Percentiles rank a stretch among this genome's conserved stretches.
Evolutionary conservation across 2,797 vertebrate genomes (phyloP).

Genomic region (Alfaro cultratus): DNA sequence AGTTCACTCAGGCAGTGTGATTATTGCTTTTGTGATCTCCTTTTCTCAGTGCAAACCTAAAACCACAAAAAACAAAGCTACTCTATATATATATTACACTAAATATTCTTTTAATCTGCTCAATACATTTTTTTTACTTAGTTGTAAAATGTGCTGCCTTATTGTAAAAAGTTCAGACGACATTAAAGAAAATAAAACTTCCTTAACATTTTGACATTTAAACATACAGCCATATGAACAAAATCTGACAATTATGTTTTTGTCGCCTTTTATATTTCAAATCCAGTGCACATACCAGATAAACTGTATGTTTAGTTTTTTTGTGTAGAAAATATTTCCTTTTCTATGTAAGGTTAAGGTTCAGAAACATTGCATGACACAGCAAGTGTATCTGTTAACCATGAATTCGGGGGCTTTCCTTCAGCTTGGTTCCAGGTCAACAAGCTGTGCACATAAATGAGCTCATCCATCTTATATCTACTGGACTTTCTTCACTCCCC

Average conservation of each 20-base stretch:
- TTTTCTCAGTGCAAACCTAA: no score
- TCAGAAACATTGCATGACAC: slow-evolving; percentile 1
- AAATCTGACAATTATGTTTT: not conserved
- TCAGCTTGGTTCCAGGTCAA: slow-evolving; percentile 33
- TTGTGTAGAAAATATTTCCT: no score
- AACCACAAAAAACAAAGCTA: no score
- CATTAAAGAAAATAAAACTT: not conserved
- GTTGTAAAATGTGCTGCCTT: not conserved
- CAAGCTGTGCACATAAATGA: slow-evolving; percentile 18
- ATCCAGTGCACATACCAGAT: not conserved
- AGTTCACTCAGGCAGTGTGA: not conserved
- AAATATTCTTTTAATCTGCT: not conserved
- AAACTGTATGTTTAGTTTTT: not conserved
- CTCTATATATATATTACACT: not conserved
- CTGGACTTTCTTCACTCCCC: slow-evolving; percentile 11
- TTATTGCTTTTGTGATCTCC: not conserved
- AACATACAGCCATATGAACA: not conserved
- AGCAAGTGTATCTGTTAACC: not conserved
- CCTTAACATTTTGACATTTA: not conserved
- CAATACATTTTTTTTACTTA: not conserved
- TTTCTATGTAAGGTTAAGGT: not conserved
- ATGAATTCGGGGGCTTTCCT: slow-evolving; percentile 18
- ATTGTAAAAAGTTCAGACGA: not conserved
- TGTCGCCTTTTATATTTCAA: not conserved
- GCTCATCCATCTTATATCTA: slow-evolving; percentile 26